Evolutionary conservation across 2,113 vertebrate genomes (phyloP).

Genomic region (Carassius gibelio): DNA sequence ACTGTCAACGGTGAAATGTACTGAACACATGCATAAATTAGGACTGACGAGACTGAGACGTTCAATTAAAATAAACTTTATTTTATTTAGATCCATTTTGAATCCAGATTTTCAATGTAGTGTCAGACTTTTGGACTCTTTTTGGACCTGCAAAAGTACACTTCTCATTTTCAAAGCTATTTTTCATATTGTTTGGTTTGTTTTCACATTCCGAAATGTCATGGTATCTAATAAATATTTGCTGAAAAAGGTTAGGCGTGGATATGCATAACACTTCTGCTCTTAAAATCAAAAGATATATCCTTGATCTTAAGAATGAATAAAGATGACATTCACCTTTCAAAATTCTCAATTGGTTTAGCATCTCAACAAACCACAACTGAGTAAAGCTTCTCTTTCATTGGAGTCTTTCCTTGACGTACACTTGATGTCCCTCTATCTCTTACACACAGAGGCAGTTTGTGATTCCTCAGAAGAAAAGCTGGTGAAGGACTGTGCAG

Average conservation of each 20-base stretch:
- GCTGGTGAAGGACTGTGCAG: slow-evolving; percentile 3
- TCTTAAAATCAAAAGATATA: background rate
- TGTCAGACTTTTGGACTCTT: too few species aligned
- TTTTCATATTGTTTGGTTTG: slow-evolving; percentile 13
- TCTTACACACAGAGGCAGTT: slow-evolving; percentile 21
- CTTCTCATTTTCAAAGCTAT: background rate
- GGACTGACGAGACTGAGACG: too few species aligned
- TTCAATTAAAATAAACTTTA: too few species aligned
- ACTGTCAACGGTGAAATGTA: too few species aligned
- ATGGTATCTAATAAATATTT: background rate
- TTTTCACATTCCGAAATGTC: slow-evolving; percentile 10
- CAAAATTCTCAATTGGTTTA: background rate
- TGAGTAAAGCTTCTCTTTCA: slow-evolving; percentile 7
- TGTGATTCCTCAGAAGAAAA: slow-evolving; percentile 25
- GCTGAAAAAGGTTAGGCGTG: background rate
- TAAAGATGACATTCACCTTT: background rate
- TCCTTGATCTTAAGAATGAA: background rate
- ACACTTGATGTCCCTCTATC: slow-evolving; percentile 17
- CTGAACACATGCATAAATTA: too few species aligned
- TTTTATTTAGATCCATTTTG: too few species aligned
- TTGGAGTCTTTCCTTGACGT: slow-evolving; percentile 15
- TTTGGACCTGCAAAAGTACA: background rate
- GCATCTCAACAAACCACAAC: background rate
- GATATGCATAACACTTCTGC: slow-evolving; percentile 2
- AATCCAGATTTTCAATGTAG: too few species aligned